Evolutionary conservation across 2,888 invertebrate species (phyloP).

Genomic region (Liodrosophila aerea): DNA sequence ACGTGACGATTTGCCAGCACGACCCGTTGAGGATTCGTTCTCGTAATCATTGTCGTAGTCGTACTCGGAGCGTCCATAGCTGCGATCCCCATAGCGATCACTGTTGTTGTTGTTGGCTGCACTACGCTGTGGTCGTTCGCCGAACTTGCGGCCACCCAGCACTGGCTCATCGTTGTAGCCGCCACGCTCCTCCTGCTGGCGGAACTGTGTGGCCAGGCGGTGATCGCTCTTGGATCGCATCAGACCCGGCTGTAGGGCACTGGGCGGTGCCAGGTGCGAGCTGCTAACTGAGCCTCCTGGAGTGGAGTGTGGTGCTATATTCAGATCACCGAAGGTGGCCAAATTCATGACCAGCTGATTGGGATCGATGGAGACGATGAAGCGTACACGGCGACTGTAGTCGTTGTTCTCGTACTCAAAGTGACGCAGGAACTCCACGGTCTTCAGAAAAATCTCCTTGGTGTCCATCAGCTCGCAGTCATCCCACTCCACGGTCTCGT

Average conservation of each 20-base stretch:
- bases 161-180: constrained; percentile 88
- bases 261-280: constrained; percentile 85
- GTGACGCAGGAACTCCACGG: constrained; percentile 96
- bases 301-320: constrained; percentile 86
- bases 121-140: constrained; percentile 85
- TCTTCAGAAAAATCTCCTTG: constrained; percentile 97
- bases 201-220: constrained; percentile 92
- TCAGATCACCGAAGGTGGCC: constrained; percentile 94
- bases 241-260: constrained; percentile 88
- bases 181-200: constrained; percentile 92
- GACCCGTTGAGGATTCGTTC: constrained; percentile 83
- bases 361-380: constrained; percentile 95
- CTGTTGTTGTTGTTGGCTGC: constrained; percentile 81
- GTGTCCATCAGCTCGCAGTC: constrained; percentile 96
- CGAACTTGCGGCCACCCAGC: constrained; percentile 90
- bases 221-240: constrained; percentile 97
- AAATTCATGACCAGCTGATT: constrained; percentile 94
- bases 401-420: constrained; percentile 97
- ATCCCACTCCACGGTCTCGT: constrained; percentile 94
- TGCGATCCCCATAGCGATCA: constrained; percentile 83
- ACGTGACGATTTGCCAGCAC: constrained; percentile 86
- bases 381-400: constrained; percentile 92
- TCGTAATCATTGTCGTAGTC: constrained; percentile 88
- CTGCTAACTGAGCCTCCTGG: constrained; percentile 82
- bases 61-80: constrained; percentile 83